Evolutionary conservation across 64 coral and sea anemone species (phyloP).

Genomic region (Astreopora myriophthalma): DNA sequence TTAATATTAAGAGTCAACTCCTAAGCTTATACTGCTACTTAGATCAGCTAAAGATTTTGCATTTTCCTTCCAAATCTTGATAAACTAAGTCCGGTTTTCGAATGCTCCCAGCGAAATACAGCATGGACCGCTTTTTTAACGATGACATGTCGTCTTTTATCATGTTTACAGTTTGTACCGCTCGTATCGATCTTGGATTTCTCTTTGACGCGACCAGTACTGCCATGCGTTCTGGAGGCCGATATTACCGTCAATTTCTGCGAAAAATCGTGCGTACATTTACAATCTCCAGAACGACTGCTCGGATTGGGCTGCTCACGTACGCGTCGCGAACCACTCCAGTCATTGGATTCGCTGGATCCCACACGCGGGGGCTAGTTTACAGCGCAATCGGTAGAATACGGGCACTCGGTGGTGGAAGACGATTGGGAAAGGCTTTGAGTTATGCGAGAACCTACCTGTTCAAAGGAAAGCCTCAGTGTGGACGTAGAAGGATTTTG

Average conservation of each 20-base stretch:
- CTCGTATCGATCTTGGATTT: conserved; percentile 60
- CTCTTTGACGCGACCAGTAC: conserved; percentile 40
- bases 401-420: conserved; percentile 3
- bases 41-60: too few species aligned
- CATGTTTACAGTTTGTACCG: conserved; percentile 53
- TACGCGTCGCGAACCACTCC: conserved; percentile 1
- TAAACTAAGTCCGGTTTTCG: too few species aligned
- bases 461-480: conserved; percentile 59
- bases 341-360: neutral
- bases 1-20: too few species aligned
- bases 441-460: conserved; percentile 38
- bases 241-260: conserved; percentile 20
- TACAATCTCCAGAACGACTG: neutral
- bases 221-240: neutral
- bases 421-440: conserved; percentile 25
- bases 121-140: too few species aligned
- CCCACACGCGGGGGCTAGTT: neutral
- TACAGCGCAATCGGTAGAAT: conserved; percentile 7
- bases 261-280: conserved; percentile 24
- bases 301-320: conserved; percentile 35
- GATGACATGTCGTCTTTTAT: too few species aligned
- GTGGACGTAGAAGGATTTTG: conserved; percentile 65
- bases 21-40: too few species aligned
- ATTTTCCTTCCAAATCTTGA: too few species aligned
- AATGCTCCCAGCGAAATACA: too few species aligned